These are phyloP conservation scores for Notodonta ziczac DNA, from an alignment of 2,888 invertebrate species.

Conservation along the genomic window DNA sequence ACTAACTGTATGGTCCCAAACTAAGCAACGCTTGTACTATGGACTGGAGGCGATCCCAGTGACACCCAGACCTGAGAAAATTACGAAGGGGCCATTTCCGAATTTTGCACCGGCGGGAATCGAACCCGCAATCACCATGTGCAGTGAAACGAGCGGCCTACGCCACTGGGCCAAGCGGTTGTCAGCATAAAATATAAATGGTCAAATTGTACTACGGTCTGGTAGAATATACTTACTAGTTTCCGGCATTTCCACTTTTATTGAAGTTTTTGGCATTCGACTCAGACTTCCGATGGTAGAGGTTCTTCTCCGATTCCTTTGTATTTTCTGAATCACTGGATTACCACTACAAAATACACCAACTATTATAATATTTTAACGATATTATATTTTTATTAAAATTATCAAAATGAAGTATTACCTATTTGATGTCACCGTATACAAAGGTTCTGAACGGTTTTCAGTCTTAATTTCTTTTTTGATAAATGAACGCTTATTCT, in stretches of 20 bases:
- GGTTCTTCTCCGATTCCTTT: conserved; percentile 59
- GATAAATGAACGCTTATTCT: conserved; percentile 58
- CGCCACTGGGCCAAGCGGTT: too few relatives aligned
- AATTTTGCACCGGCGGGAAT: too few relatives aligned
- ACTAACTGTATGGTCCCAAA: too few relatives aligned
- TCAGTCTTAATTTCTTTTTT: conserved; percentile 68
- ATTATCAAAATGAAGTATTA: conserved; percentile 25
- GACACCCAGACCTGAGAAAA: too few relatives aligned
- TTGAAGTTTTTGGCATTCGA: conserved; percentile 59
- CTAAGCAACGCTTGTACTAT: too few relatives aligned
- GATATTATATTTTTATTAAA: background rate
- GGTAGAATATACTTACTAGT: conserved; percentile 42
- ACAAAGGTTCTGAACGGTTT: conserved; percentile 59
- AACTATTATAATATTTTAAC: background rate
- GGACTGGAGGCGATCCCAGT: too few relatives aligned
- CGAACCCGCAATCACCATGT: too few relatives aligned
- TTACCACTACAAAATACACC: conserved; percentile 55
- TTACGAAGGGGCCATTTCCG: too few relatives aligned
- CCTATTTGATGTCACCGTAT: conserved; percentile 73
- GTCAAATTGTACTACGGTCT: too few relatives aligned
- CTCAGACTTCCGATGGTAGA: conserved; percentile 64
- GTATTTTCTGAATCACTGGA: conserved; percentile 68
- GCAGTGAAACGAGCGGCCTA: too few relatives aligned
- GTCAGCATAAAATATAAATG: too few relatives aligned
- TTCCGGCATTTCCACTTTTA: conserved; percentile 52